Conservation (phyloP, 1,140 invertebrate species). For the Bombus terrestris region DNA sequence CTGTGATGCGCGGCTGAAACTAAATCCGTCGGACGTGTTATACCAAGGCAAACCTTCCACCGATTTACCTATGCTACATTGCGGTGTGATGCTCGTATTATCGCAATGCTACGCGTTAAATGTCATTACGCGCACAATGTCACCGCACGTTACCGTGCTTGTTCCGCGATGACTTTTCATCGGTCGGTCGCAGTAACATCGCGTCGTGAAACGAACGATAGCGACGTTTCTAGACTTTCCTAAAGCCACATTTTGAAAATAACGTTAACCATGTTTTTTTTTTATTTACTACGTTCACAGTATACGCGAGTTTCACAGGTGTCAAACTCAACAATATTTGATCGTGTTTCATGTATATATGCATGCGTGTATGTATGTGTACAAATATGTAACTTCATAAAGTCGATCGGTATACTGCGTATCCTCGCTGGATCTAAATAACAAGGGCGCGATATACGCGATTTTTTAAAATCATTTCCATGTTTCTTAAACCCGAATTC, state of each 20-base stretch:
- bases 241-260: background rate
- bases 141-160: background rate
- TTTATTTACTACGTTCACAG: background rate
- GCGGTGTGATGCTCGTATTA: background rate
- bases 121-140: background rate
- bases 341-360: background rate
- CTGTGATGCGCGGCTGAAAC: slow-evolving; percentile 28
- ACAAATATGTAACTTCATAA: background rate
- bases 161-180: background rate
- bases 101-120: background rate
- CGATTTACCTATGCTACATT: slow-evolving; percentile 11
- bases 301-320: background rate
- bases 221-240: background rate
- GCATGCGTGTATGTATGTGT: background rate
- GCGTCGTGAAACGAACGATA: background rate
- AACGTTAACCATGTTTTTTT: background rate
- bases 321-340: background rate
- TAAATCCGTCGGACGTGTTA: slow-evolving; percentile 28
- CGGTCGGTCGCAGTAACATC: background rate
- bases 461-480: background rate
- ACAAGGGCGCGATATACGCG: too few species aligned
- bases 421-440: too few species aligned
- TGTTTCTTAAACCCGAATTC: background rate
- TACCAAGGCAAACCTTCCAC: slow-evolving; percentile 12
- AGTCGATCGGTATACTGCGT: background rate